These are phyloP conservation scores for Eriosoma lanigerum DNA, from an alignment of 1,140 invertebrate species.

Conservation along the genomic window DNA sequence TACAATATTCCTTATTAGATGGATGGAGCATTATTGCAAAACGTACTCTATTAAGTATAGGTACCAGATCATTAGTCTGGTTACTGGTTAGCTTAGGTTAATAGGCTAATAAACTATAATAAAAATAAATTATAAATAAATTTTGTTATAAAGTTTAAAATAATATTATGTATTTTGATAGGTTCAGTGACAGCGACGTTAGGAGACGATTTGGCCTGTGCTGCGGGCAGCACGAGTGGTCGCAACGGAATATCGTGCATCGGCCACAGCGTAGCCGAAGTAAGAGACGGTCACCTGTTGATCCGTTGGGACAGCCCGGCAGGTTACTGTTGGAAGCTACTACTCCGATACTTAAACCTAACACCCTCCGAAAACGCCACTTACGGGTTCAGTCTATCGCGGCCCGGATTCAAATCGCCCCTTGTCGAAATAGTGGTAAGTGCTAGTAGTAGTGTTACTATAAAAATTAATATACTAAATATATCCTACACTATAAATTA, in stretches of 20 bases:
- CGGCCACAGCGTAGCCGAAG: slow-evolving; percentile 33
- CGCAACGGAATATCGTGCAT: not conserved
- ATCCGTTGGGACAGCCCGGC: slow-evolving; percentile 29
- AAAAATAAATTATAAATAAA: too few species aligned
- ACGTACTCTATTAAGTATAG: too few species aligned
- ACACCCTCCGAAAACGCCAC: slow-evolving; percentile 11
- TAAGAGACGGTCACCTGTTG: slow-evolving; percentile 31
- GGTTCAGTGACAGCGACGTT: slow-evolving; percentile 33
- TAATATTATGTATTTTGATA: not conserved
- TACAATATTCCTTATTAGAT: too few species aligned
- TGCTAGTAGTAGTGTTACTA: not conserved
- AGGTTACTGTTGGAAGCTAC: slow-evolving; percentile 39
- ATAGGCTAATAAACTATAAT: too few species aligned
- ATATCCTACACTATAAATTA: too few species aligned
- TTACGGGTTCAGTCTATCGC: not conserved
- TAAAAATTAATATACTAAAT: not conserved
- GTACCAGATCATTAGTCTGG: too few species aligned
- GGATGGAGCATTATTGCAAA: too few species aligned
- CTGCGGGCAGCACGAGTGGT: not conserved
- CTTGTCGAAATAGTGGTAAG: slow-evolving; percentile 12
- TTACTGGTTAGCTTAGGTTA: too few species aligned
- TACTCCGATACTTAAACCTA: slow-evolving; percentile 18
- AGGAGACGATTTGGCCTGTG: slow-evolving; percentile 5
- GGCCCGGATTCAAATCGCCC: not conserved
- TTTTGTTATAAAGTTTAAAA: too few species aligned